These are phyloP conservation scores for Parapristionchus giblindavisi DNA, from an alignment of 2,888 invertebrate species.

Conservation along the genomic window DNA sequence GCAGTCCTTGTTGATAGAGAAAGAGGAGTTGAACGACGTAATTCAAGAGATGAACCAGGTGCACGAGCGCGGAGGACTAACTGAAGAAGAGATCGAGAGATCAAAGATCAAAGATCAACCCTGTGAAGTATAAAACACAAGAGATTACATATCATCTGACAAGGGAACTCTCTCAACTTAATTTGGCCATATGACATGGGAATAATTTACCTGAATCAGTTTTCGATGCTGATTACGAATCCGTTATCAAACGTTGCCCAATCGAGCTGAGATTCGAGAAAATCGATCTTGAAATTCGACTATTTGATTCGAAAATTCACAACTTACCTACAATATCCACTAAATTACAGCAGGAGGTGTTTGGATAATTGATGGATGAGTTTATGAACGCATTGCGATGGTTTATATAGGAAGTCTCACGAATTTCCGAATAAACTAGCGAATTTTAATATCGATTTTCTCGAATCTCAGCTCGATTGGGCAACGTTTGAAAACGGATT, in stretches of 20 bases:
- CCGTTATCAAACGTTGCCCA: not conserved
- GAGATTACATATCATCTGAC: not conserved
- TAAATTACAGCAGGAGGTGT: too few species aligned
- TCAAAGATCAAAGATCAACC: too few species aligned
- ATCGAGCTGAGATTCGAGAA: not conserved
- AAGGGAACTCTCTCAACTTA: not conserved
- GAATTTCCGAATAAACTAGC: too few species aligned
- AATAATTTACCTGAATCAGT: not conserved
- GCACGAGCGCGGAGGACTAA: conserved; percentile 18
- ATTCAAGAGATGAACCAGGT: conserved; percentile 21
- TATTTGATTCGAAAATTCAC: too few species aligned
- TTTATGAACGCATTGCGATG: too few species aligned
- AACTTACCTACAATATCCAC: too few species aligned
- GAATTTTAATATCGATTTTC: too few species aligned
- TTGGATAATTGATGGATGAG: too few species aligned
- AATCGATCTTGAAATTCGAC: too few species aligned
- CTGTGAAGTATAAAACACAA: not conserved
- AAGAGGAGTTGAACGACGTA: conserved; percentile 28
- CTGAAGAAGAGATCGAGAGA: not conserved
- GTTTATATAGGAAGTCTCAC: too few species aligned
- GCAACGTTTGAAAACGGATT: too few species aligned
- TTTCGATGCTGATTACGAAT: not conserved
- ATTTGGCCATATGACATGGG: not conserved
- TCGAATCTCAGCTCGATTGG: too few species aligned
- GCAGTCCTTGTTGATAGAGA: conserved; percentile 25